Percentiles rank a stretch among this genome's conserved stretches.
Evolutionary conservation across 92 coral and sea anemone species (phyloP).

Genomic region (Zoanthus gigantus): DNA sequence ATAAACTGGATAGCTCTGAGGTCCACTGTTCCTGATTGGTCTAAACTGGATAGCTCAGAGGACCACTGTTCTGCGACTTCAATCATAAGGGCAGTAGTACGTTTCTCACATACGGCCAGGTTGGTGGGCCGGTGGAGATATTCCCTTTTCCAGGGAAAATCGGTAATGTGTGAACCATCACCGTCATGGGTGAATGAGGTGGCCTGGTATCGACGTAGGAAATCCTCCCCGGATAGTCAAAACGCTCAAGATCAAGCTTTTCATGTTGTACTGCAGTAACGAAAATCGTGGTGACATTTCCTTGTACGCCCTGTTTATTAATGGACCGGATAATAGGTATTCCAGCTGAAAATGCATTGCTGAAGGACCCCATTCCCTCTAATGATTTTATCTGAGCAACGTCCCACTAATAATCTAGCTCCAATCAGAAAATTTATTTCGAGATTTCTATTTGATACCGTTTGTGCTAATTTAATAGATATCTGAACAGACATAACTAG

Average conservation of each 20-base stretch:
- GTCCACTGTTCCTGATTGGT: no score
- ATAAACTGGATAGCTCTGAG: no score
- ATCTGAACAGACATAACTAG: no score
- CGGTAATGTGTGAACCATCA: slow-evolving; percentile 60
- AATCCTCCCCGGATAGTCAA: slow-evolving; percentile 19
- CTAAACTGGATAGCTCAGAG: no score
- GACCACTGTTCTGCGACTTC: no score
- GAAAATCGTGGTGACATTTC: not conserved
- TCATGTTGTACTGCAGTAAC: slow-evolving; percentile 4
- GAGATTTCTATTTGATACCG: slow-evolving; percentile 51
- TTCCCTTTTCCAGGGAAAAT: slow-evolving; percentile 69
- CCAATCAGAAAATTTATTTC: not conserved
- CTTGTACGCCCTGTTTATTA: not conserved
- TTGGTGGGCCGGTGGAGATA: slow-evolving; percentile 46
- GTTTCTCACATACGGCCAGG: slow-evolving; percentile 26
- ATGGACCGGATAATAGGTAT: slow-evolving; percentile 66
- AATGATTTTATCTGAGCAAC: slow-evolving; percentile 60
- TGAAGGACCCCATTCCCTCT: slow-evolving; percentile 58
- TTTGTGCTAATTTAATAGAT: slow-evolving; percentile 31
- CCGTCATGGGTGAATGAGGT: slow-evolving; percentile 45
- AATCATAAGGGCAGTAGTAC: not conserved
- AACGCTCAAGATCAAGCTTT: slow-evolving; percentile 2
- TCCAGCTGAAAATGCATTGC: slow-evolving; percentile 60
- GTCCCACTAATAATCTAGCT: slow-evolving; percentile 34
- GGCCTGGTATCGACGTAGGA: slow-evolving; percentile 43